Base-by-base conservation (phyloP, 2,888 invertebrate genomes). In the Molanna angustata region DNA sequence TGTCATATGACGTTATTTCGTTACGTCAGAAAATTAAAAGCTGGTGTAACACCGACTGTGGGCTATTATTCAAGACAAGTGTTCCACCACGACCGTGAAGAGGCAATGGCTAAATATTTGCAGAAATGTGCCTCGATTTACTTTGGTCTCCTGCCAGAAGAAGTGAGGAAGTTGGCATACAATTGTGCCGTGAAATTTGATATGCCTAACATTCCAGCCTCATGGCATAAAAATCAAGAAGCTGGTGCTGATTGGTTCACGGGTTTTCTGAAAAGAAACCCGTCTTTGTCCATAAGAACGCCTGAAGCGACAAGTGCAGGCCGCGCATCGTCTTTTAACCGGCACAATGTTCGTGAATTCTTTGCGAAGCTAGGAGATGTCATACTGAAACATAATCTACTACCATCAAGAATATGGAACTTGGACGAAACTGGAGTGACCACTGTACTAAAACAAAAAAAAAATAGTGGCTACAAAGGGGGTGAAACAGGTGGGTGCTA, bases 371-470 rank as follows among this genome's bases (percentile, higher is more conserved):
- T 54, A 11, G 46, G 33, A 18, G 18, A 21, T 37, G 43, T 58
- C 20, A 31, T 54, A n/a, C 39, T 50, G 19, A 52, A 37, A 27
- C 21, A 52, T 18, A 32, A 44, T 13, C 42, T 48, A 39, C 45
- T 16, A n/a, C 40, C 43, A 31, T 44, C 58, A 2, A 40, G 59
- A 39, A 63, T 64, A 16, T 63, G 61, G 56, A 63, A 64, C 33
- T 14, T 56, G 32, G 63, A 63, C 53, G 63, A 65, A 37, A 64
- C 62, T 21, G 63, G 61, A 14, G 61, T 64, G 3, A 58, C 57
- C 11, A 63, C 63, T 3, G 63, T 63, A 2, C 49, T 50, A 19
- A 63, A 62, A 39, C 64, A 63, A 1, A 61, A 59, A 11, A 64
- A 48, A 53, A 2, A 37, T 40, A 61, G 63, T n/a, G n/a, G n/a